Base-by-base conservation (phyloP, 1,140 invertebrate genomes). In the Cephus cinctus region DNA sequence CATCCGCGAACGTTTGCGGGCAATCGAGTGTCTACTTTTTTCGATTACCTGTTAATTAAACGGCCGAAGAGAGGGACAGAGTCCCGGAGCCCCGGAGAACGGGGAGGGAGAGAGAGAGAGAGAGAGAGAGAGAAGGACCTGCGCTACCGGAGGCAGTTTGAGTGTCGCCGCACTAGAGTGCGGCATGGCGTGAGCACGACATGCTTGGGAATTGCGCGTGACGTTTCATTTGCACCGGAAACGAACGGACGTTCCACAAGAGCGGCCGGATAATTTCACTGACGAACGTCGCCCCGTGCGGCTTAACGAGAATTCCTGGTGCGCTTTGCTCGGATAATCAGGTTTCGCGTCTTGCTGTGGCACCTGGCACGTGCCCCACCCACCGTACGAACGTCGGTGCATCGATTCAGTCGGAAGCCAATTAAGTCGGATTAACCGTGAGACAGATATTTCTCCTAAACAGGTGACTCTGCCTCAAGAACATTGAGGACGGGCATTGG, bases 261-360 rank as follows among this genome's bases (percentile, higher is more conserved):
- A 44, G 43, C 15, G 34, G 39, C 15, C 40, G 50, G 58, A 60
- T 60, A 59, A 59, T 52, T 59, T 57, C 31, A 21, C 40, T 53
- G 53, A 44, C 46, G 53, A 54, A 43, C 56, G 59, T 53, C 47
- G 36, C 16, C 43, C 54, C 44, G 57, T 47, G 52, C 46, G 43
- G 47, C 53, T 56, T 60, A 60, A 60, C 53, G 45, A 53, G 53
- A 59, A 44, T 59, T 48, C 48, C 58, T 50, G 50, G 46, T 41
- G 32, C 50, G 53, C 57, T 59, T 60, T 59, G 53, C 57, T 42
- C 57, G 30, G 47, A 53, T 60, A 60, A 60, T 60, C 58, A 56
- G 53, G 56, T 60, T 60, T 56, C 52, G 53, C 57, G 44, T 49
- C 27, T 52, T 41, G 56, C 41, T 40, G 19, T 22, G 56, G 47